Base-by-base conservation (phyloP, 2,113 vertebrate genomes). In the Oreochromis tanganicae region DNA sequence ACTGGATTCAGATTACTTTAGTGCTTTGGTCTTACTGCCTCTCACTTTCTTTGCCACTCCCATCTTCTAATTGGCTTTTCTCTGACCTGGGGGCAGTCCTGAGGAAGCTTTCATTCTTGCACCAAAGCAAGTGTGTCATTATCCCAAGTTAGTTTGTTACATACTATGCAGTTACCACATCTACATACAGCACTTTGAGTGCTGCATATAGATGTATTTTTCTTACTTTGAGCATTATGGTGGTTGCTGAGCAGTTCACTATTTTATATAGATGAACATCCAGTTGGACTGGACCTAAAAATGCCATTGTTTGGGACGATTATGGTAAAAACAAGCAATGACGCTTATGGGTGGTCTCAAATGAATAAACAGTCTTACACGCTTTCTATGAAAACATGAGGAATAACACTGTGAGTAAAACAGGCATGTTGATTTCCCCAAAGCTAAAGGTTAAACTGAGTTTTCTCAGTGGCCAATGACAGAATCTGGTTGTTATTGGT, bases 21-120 rank as follows among this genome's bases (percentile, higher is more conserved):
- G 46, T 85, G 46, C 43, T 29, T 78, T 52, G 16, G 10, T 87
- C 84, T 89, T 81, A 63, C 34, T 85, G 83, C 83, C 41, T 87
- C 9, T 89, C 29, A 21, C 56, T 63, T 79, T 87, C 34, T 43
- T 11, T 83, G 82, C 36, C 32, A 85, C 80, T 87, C 78, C 85
- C 52, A 14, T 84, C 75, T 81, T 29, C 21, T 96, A 95, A 96
- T 91, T 93, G 92, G 93, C 94, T 96, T 95, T 94, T 16, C 75
- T 71, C 41, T 89, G 85, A 93, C 85, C 56, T 59, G 78, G 59
- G 52, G 85, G 13, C 84, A 78, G n/a, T 48, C 91, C 89, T 81
- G 50, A 86, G 17, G 80, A n/a, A 80, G 82, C 85, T 88, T 55
- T 79, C 21, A 78, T 55, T 85, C 52, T 83, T 73, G 83, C 55